These are phyloP conservation scores for Drosophila azteca DNA, from an alignment of 1,140 invertebrate species.

Conservation along the genomic window DNA sequence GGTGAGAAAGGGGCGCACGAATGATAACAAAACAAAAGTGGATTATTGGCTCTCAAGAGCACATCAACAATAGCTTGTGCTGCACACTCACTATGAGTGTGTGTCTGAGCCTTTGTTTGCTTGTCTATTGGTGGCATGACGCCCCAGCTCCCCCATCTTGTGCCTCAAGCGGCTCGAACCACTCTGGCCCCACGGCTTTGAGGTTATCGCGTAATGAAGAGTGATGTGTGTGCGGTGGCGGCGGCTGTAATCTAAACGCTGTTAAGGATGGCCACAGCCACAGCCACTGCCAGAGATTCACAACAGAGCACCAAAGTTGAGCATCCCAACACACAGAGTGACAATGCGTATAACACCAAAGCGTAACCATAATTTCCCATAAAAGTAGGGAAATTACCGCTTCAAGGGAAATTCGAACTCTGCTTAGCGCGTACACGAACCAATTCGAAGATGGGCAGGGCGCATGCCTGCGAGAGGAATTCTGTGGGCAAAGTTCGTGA, in stretches of 20 bases:
- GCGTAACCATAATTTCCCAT: constrained; percentile 12
- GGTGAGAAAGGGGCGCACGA: constrained; percentile 36
- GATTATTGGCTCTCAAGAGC: constrained; percentile 77
- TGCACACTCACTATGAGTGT: not conserved
- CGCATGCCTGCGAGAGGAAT: constrained; percentile 65
- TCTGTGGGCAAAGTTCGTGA: constrained; percentile 12
- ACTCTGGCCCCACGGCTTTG: not conserved
- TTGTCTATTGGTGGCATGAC: constrained; percentile 24
- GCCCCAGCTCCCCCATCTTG: not conserved
- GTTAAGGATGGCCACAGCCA: constrained; percentile 13
- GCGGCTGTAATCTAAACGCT: constrained; percentile 14
- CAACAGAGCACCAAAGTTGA: too few relatives aligned
- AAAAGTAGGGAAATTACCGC: constrained; percentile 46
- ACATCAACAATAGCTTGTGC: constrained; percentile 64
- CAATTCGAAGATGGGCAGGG: constrained; percentile 45
- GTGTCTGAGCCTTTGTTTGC: constrained; percentile 32
- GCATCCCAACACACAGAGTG: too few relatives aligned
- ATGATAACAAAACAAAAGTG: constrained; percentile 81
- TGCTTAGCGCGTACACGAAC: constrained; percentile 45
- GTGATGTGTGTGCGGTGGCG: not conserved
- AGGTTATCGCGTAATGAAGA: constrained; percentile 31
- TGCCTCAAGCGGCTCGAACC: constrained; percentile 29
- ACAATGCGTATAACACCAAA: constrained; percentile 45
- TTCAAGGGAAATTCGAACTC: not conserved
- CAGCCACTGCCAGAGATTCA: not conserved